Evolutionary conservation across 2,113 vertebrate species (phyloP), one percentile per base, ranked within the genome.

Genomic region (Rana temporaria): DNA sequence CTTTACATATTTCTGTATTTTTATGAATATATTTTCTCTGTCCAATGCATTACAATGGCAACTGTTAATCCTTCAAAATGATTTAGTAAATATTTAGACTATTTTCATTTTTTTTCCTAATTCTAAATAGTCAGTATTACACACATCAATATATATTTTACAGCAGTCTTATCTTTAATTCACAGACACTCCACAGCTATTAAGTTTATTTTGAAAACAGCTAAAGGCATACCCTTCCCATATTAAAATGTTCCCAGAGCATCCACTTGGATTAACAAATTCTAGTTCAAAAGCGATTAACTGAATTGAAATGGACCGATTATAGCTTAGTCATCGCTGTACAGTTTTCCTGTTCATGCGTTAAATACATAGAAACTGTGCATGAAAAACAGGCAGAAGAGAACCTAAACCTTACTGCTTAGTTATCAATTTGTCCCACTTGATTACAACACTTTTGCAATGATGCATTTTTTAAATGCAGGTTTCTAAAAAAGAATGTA

Each of bases 401-500:
- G 53, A 66, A 32, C 16, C 22, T 78, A 66, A 78, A 67, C 42
- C 48, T 15, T 56, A 55, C 42, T 78, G 76, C 48, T 67, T 78
- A 67, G 52, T 65, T 52, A 67, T 78, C 76, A 78, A 66, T 78
- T 78, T 78, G 62, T 78, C 63, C 48, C 76, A 78, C 76, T 78
- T 78, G 63, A 67, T 56, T 66, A 78, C 76, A 65, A 57, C 76
- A 53, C 63, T 67, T 66, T 78, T 78, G 26, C 42, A 78, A 26
- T 19, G 22, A 26, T 65, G 59, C 15, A 63, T 63, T 63, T 77
- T 17, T 60, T 52, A 42, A 77, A 16, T 64, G 34, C 53, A 52
- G 20, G 38, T 19, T 77, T 63, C 22, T 64, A 34, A 63, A 63
- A 53, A 77, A 64, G 64, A 62, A 52, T 77, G 74, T 62, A 77